Conservation (phyloP, 2,888 invertebrate species). For the Apodemia mormo region DNA sequence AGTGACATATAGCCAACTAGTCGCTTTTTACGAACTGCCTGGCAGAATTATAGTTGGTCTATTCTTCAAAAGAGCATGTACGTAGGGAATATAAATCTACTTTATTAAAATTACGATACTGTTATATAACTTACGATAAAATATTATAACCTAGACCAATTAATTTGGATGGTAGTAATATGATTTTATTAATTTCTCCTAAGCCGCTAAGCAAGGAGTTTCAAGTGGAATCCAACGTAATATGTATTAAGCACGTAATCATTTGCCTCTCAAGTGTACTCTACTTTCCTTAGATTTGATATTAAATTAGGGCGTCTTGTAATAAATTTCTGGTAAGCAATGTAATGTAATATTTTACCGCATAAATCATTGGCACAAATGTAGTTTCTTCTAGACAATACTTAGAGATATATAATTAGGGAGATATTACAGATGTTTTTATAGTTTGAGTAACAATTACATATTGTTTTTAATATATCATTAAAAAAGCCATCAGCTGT, state of each 20-base stretch:
- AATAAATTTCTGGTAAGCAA: background rate
- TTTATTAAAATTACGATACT: too few species aligned
- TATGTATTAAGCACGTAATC: constrained; percentile 26
- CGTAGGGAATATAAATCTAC: too few species aligned
- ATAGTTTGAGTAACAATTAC: background rate
- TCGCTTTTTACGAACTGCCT: too few species aligned
- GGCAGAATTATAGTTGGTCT: too few species aligned
- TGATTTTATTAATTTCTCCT: constrained; percentile 20
- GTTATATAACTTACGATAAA: background rate
- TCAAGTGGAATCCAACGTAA: constrained; percentile 21
- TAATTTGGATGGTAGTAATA: constrained; percentile 4
- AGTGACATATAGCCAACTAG: too few species aligned
- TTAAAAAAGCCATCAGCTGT: too few species aligned
- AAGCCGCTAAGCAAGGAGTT: background rate
- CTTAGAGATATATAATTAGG: background rate
- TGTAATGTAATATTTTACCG: background rate
- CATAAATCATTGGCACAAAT: background rate
- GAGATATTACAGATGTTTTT: background rate
- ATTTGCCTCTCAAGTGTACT: constrained; percentile 26
- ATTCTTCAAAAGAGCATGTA: too few species aligned
- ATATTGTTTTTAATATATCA: background rate
- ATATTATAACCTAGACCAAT: background rate
- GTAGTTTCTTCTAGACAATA: background rate
- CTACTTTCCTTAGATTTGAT: constrained; percentile 5
- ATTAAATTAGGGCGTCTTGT: constrained; percentile 4